Percentiles rank a stretch among this genome's conserved stretches.
phyloP scores from a whole-genome alignment of 2,888 invertebrate genomes.

The Eupithecia insigniata region DNA sequence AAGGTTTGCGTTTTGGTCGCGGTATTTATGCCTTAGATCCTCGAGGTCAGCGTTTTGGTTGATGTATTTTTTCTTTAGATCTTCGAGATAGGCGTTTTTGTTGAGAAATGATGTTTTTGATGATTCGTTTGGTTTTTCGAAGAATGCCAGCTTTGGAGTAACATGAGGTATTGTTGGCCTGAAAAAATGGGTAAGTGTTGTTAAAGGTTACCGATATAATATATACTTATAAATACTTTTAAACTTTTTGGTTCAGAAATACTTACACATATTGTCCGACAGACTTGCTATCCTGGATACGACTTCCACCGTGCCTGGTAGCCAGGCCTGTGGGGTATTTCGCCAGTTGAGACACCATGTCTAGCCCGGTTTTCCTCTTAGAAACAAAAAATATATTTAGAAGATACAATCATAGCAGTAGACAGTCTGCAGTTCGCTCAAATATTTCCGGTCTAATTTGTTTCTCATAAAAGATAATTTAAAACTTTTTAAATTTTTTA shows the following conservation, averaged over 20 bases:
- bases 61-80: not conserved
- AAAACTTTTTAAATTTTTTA: no score
- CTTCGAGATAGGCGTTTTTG: not conserved
- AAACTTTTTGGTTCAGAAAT: not conserved
- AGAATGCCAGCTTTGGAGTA: not conserved
- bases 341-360: not conserved
- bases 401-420: no score
- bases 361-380: not conserved
- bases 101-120: not conserved
- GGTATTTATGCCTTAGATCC: slow-evolving; percentile 1
- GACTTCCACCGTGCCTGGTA: not conserved
- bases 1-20: not conserved
- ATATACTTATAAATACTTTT: no score
- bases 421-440: no score
- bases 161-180: not conserved
- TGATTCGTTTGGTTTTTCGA: not conserved
- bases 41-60: not conserved
- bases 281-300: not conserved
- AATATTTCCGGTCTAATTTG: no score
- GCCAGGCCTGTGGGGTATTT: not conserved
- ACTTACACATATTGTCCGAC: not conserved
- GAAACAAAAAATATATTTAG: not conserved
- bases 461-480: no score
- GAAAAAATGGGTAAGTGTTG: not conserved
- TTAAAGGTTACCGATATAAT: no score